Conservation (phyloP, 2,888 invertebrate genomes). For the Heliconius ethilla region DNA sequence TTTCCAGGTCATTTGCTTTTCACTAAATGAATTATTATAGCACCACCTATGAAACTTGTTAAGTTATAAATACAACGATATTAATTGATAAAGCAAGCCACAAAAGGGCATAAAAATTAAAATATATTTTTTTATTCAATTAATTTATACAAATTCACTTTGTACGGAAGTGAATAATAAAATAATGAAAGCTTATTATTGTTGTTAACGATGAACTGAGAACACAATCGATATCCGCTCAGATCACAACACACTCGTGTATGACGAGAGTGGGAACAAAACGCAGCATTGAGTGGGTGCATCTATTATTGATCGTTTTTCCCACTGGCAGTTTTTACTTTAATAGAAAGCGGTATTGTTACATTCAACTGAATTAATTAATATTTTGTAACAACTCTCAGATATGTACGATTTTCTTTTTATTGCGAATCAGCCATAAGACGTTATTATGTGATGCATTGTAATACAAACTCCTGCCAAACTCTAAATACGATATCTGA, state of each 20-base stretch:
- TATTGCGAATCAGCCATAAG: conserved; percentile 17
- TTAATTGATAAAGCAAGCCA: background rate
- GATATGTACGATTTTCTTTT: conserved; percentile 19
- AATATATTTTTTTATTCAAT: conserved; percentile 4
- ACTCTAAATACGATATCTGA: background rate
- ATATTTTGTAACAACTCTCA: conserved; percentile 28
- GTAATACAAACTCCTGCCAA: conserved; percentile 2
- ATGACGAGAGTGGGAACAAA: conserved; percentile 70
- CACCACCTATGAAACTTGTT: background rate
- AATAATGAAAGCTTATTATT: conserved; percentile 56
- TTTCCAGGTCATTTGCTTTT: background rate
- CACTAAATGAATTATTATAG: background rate
- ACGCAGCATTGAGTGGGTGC: conserved; percentile 60
- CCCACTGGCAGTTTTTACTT: conserved; percentile 61
- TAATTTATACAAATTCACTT: background rate
- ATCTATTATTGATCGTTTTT: conserved; percentile 60
- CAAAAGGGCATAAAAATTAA: background rate
- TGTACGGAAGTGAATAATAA: conserved; percentile 49
- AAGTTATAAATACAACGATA: background rate
- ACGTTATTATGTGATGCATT: conserved; percentile 18
- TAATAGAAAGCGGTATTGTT: conserved; percentile 56
- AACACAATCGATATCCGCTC: conserved; percentile 76
- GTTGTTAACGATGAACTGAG: conserved; percentile 60
- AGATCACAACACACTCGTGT: conserved; percentile 63
- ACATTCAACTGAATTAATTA: conserved; percentile 37